These are phyloP conservation scores for Idaea biselata DNA, from an alignment of 2,888 invertebrate species.

Conservation along the genomic window DNA sequence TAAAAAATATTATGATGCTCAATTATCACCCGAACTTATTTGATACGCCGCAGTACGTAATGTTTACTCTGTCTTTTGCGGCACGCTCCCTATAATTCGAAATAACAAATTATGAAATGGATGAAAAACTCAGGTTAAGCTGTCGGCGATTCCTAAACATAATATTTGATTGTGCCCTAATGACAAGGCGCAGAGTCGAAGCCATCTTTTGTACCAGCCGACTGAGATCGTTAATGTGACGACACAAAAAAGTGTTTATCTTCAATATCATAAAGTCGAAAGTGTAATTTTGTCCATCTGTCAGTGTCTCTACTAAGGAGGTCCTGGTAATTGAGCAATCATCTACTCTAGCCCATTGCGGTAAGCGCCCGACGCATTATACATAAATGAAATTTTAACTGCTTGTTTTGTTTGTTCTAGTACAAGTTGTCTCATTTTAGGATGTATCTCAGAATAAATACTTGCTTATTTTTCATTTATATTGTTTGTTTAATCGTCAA, in stretches of 20 bases:
- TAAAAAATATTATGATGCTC: slow-evolving; percentile 46
- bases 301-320: slow-evolving; percentile 77
- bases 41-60: slow-evolving; percentile 42
- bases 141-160: slow-evolving; percentile 79
- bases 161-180: slow-evolving; percentile 78
- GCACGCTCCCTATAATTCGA: slow-evolving; percentile 74
- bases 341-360: slow-evolving; percentile 76
- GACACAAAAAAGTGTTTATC: slow-evolving; percentile 63
- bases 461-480: no score
- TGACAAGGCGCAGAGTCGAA: slow-evolving; percentile 76
- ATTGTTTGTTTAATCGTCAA: no score
- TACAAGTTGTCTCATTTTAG: not conserved
- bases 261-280: slow-evolving; percentile 58
- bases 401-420: slow-evolving; percentile 68
- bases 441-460: not conserved
- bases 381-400: slow-evolving; percentile 70
- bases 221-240: slow-evolving; percentile 57
- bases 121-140: slow-evolving; percentile 77
- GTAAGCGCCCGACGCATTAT: slow-evolving; percentile 72
- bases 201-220: slow-evolving; percentile 75
- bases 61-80: slow-evolving; percentile 77
- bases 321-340: slow-evolving; percentile 80
- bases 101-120: slow-evolving; percentile 79
- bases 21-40: slow-evolving; percentile 54
- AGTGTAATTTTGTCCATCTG: slow-evolving; percentile 50